A percentile compares a stretch with the other conserved stretches of the same genome.
These are phyloP conservation scores for Drosophila navojoa DNA, from an alignment of 1,140 invertebrate genomes.

Conservation along the genomic window DNA sequence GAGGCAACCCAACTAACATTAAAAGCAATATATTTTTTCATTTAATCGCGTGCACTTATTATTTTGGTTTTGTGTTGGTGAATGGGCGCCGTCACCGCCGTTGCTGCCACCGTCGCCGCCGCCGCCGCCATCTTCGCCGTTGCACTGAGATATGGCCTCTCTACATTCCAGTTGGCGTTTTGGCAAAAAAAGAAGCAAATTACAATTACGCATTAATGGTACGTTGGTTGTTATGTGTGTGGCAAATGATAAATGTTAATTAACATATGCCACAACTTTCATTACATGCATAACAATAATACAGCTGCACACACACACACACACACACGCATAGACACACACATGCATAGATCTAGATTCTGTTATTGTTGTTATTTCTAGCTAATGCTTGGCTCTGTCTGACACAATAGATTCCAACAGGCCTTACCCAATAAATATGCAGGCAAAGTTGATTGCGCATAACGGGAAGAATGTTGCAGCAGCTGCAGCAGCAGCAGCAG, in stretches of 20 bases:
- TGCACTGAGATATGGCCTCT: slow-evolving; percentile 61
- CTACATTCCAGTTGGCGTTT: slow-evolving; percentile 82
- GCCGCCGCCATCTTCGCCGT: slow-evolving; percentile 36
- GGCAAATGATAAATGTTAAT: slow-evolving; percentile 55
- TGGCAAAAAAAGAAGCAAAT: slow-evolving; percentile 78
- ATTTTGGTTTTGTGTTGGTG: slow-evolving; percentile 18
- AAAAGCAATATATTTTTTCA: slow-evolving; percentile 39
- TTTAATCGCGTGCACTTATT: slow-evolving; percentile 14
- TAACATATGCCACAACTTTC: slow-evolving; percentile 38
- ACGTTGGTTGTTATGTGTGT: slow-evolving; percentile 25
- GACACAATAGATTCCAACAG: background rate
- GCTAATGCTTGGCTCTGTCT: slow-evolving; percentile 6
- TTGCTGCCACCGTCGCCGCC: slow-evolving; percentile 18
- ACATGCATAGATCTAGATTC: slow-evolving; percentile 10
- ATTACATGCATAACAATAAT: slow-evolving; percentile 9
- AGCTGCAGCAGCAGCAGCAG: slow-evolving; percentile 35
- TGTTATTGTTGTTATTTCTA: slow-evolving; percentile 24
- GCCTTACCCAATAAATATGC: slow-evolving; percentile 17
- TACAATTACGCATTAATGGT: slow-evolving; percentile 80
- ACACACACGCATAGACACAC: background rate
- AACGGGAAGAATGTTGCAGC: slow-evolving; percentile 36
- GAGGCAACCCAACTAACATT: slow-evolving; percentile 35
- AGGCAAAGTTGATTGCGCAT: slow-evolving; percentile 51
- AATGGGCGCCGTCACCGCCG: slow-evolving; percentile 14
- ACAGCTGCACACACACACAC: background rate